Percentiles rank a stretch among this genome's conserved stretches.
Evolutionary conservation across 2,888 invertebrate species (phyloP).

Genomic region (Biston betularia): DNA sequence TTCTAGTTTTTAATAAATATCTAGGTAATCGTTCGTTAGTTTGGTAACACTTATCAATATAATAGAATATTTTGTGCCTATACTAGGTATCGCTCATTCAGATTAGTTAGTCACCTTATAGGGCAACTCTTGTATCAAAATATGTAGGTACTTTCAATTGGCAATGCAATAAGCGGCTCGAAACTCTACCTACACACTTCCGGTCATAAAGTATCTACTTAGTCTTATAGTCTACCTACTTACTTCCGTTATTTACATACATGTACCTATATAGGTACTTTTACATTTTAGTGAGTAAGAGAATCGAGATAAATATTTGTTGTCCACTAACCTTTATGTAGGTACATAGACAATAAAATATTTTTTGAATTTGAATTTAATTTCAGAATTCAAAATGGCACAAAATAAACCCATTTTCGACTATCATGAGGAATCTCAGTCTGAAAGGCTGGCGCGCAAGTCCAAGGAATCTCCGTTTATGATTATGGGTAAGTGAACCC

Average conservation of each 20-base stretch:
- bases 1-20: not conserved
- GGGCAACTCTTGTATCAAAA: not conserved
- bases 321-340: too few species aligned
- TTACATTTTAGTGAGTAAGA: not conserved
- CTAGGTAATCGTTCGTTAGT: too few species aligned
- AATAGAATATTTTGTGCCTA: too few species aligned
- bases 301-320: not conserved
- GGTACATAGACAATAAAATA: too few species aligned
- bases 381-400: slow-evolving; percentile 62
- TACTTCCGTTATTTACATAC: not conserved
- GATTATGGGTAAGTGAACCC: slow-evolving; percentile 87
- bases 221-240: not conserved
- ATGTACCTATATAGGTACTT: too few species aligned
- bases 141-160: not conserved
- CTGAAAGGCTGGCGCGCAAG: slow-evolving; percentile 86
- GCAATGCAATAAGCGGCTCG: not conserved
- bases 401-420: slow-evolving; percentile 73
- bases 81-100: not conserved
- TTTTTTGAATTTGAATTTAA: too few species aligned
- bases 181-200: not conserved
- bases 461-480: slow-evolving; percentile 91
- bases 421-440: slow-evolving; percentile 85
- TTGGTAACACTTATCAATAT: too few species aligned
- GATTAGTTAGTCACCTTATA: not conserved
- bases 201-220: not conserved